phyloP scores from a whole-genome alignment of 2,113 vertebrate species.

The Thamnaconus septentrionalis region DNA sequence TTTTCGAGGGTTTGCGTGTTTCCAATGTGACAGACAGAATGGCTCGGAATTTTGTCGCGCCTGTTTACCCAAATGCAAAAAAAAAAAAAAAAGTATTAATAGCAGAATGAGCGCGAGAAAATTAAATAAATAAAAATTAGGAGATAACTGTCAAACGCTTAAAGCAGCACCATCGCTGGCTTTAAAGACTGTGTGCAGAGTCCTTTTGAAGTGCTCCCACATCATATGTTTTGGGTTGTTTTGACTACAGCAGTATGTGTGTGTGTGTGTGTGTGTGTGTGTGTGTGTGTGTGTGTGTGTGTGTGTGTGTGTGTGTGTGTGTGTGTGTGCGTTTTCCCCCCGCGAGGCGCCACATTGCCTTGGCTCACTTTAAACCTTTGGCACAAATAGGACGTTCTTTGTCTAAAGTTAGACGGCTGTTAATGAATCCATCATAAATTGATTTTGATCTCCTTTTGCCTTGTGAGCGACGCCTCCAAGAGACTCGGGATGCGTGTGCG shows the following conservation, averaged over 20 bases:
- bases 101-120: not conserved
- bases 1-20: slow-evolving; percentile 23
- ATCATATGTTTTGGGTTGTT: slow-evolving; percentile 58
- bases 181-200: slow-evolving; percentile 42
- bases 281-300: not conserved
- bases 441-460: slow-evolving; percentile 47
- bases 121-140: slow-evolving; percentile 43
- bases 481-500: slow-evolving; percentile 12
- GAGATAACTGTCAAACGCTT: slow-evolving; percentile 47
- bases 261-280: slow-evolving; percentile 1
- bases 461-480: slow-evolving; percentile 36
- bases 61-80: slow-evolving; percentile 27
- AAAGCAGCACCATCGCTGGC: slow-evolving; percentile 39
- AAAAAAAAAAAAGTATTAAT: not conserved
- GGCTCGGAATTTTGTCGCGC: slow-evolving; percentile 9
- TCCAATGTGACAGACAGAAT: slow-evolving; percentile 9
- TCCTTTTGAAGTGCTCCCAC: slow-evolving; percentile 46
- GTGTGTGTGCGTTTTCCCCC: too few species aligned
- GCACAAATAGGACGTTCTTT: slow-evolving; percentile 38
- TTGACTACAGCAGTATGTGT: slow-evolving; percentile 35
- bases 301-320: not conserved
- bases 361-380: slow-evolving; percentile 43
- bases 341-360: slow-evolving; percentile 36
- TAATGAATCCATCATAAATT: slow-evolving; percentile 57
- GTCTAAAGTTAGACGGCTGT: slow-evolving; percentile 49